Base-by-base conservation (phyloP, 2,797 vertebrate genomes). In the Calcarius lapponicus region DNA sequence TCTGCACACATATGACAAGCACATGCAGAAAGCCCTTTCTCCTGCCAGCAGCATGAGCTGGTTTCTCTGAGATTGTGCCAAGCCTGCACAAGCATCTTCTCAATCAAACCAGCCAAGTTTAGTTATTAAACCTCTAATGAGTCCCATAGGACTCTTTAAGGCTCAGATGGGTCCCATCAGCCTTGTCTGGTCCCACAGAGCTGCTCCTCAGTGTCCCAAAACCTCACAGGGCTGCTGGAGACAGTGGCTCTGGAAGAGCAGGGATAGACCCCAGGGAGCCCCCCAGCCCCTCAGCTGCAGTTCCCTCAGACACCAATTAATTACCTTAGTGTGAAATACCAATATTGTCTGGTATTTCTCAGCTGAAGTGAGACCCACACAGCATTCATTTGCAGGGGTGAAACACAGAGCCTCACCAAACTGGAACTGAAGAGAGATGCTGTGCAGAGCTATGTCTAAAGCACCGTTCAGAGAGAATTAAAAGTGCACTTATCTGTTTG, bases 401-500 rank as follows among this genome's bases (percentile, higher is more conserved):
- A 88, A 57, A 60, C 14, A 19, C 73, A 36, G 38, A 81, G 60
- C 71, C 67, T 92, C 90, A 60, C 61, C 34, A 0, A 67, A 38
- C 13, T 28, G 71, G 56, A 89, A 48, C 11, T 31, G 71, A 61
- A 90, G 82, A 85, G 70, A 88, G 54, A 53, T 18, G 51, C 19
- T 56, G 70, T 20, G 34, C 86, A 57, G 58, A 73, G 67, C 81
- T 80, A 67, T 1, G 18, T 32, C 83, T 94, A 92, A 92, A 88
- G 69, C 19, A 26, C 50, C 16, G 3, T 16, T 58, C 11, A 4
- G 70, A 95, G 93, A 78, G 58, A 94, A 85, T 95, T 82, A 89
- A 96, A 96, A 96, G 93, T 69, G 50, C 94, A 97, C 96, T 97
- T 97, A 96, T 96, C 96, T 97, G 94, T 93, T 93, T 92, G 91